Evolutionary conservation across 2,113 vertebrate genomes (phyloP), one percentile per base, ranked within the genome.

Genomic region (Grus americana): DNA sequence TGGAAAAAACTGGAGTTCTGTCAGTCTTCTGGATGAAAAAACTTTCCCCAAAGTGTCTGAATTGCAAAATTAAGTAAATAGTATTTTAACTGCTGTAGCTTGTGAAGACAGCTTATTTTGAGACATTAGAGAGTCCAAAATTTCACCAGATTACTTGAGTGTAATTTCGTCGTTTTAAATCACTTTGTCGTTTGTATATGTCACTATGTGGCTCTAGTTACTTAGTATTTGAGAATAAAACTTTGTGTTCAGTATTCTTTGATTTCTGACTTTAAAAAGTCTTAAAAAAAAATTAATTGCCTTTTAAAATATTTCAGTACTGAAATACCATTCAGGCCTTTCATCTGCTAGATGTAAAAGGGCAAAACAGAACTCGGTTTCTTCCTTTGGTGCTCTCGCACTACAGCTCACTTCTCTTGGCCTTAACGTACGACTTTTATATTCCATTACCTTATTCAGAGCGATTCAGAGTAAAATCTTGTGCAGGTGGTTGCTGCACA

Each of bases 271-370:
- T 15, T 54, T 17, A 23, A 27, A 30, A 50, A 63, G 29, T 5
- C 68, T 20, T 34, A 23, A 44, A 44, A 3, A 21, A 61, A 4
- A 34, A 20, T 20, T 10, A 6, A 0, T 17, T 20, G 21, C 7
- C 12, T 65, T 19, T 49, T 23, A 2, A 0, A 22, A 0, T 10
- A 9, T 62, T 66, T 59, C n/a, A 18, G 6, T 4, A 3, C 12
- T 6, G 20, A 54, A 30, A 16, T 9, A 12, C 5, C 23, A 1
- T 4, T 32, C 16, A 7, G n/a, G 68, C 24, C 30, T n/a, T 50
- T 62, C 40, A 24, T 40, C 24, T 79, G 17, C 26, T n/a, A 2
- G 18, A 2, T 22, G 24, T 30, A 10, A 40, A 49, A 74, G 46
- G 30, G 34, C 36, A 24, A 9, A 70, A 27, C n/a, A n/a, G 26